phyloP scores from a whole-genome alignment of 2,113 vertebrate species.

The Anhinga rufa region DNA sequence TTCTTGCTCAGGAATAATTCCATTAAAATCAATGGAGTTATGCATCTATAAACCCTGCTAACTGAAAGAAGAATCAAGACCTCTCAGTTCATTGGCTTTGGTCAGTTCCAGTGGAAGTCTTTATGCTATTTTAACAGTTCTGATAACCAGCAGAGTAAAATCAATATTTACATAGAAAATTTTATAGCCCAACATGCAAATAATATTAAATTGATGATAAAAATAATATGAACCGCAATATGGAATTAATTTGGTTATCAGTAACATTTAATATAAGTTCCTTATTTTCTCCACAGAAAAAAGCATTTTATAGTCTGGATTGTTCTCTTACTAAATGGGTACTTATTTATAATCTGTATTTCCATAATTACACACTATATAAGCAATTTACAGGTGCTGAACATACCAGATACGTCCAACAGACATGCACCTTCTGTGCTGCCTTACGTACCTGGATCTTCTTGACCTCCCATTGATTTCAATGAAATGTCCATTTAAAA shows the following conservation, averaged over 20 bases:
- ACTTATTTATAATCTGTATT: background rate
- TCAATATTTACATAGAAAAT: background rate
- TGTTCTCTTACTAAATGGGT: background rate
- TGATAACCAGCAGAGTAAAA: background rate
- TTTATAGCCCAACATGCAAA: conserved; percentile 1
- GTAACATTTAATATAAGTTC: background rate
- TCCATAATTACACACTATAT: background rate
- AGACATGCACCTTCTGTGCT: conserved; percentile 63
- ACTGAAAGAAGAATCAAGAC: background rate
- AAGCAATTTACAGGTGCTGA: conserved; percentile 11
- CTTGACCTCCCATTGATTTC: conserved; percentile 68
- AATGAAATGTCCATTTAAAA: conserved; percentile 72
- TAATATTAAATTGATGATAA: background rate
- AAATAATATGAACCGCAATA: background rate
- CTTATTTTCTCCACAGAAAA: background rate
- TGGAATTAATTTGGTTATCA: background rate
- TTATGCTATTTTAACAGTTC: background rate
- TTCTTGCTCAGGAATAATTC: background rate
- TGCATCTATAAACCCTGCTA: background rate
- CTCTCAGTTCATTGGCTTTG: background rate
- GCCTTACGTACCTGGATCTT: conserved; percentile 71
- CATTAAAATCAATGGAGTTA: conserved; percentile 39
- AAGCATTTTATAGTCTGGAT: background rate
- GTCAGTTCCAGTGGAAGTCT: background rate
- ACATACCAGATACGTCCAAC: conserved; percentile 57